These are phyloP conservation scores for Mylabris phalerata DNA, from an alignment of 1,140 invertebrate genomes.

Conservation along the genomic window DNA sequence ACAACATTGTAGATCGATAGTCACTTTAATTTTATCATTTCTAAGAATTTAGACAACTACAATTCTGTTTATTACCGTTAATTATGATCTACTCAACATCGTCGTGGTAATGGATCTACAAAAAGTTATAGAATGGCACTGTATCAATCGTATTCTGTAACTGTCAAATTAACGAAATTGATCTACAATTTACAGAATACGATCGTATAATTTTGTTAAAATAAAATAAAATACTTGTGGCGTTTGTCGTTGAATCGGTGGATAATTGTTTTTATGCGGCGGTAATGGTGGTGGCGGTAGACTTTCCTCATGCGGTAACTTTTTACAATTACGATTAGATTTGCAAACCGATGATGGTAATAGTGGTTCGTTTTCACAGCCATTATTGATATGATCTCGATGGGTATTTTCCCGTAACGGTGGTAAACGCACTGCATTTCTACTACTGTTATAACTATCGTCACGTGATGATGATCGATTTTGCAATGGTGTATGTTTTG, in stretches of 20 bases:
- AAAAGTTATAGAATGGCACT: no score
- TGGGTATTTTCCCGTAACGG: constrained; percentile 34
- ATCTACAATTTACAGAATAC: no score
- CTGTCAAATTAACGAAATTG: no score
- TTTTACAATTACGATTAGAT: constrained; percentile 24
- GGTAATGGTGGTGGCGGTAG: constrained; percentile 48
- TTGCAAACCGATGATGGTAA: constrained; percentile 46
- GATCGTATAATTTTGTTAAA: no score
- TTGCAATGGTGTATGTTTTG: constrained; percentile 32
- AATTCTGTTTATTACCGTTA: no score
- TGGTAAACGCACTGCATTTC: constrained; percentile 36
- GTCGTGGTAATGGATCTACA: no score
- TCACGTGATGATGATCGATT: constrained; percentile 31
- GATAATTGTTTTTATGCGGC: constrained; percentile 46
- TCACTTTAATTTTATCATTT: no score
- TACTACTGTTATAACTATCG: constrained; percentile 28
- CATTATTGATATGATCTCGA: constrained; percentile 40
- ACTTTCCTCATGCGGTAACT: constrained; percentile 44
- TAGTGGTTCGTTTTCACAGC: constrained; percentile 60
- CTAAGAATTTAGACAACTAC: no score
- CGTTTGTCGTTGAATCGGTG: constrained; percentile 38
- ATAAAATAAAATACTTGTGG: not conserved
- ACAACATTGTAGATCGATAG: no score
- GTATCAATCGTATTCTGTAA: no score
- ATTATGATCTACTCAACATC: no score